Conservation (phyloP, 2,797 vertebrate species). For the Oceanodroma leucorhoa region DNA sequence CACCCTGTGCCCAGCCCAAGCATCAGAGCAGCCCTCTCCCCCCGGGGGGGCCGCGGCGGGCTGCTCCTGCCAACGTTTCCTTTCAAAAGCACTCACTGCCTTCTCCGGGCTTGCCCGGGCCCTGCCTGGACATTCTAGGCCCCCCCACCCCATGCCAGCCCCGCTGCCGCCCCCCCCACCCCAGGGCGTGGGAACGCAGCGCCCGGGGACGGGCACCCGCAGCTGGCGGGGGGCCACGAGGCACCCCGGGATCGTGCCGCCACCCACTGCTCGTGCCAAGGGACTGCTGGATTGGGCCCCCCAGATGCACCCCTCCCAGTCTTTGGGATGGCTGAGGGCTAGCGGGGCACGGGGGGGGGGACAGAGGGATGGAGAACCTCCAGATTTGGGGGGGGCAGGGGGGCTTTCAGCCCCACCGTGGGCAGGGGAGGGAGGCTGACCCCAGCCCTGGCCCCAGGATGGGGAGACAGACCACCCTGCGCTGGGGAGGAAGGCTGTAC, state of each 20-base stretch:
- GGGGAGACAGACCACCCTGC: not conserved
- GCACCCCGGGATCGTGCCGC: not conserved
- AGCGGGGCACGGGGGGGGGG: not conserved
- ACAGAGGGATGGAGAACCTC: not conserved
- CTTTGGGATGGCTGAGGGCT: not conserved
- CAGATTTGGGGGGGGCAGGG: not conserved
- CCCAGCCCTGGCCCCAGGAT: not conserved
- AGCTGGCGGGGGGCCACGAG: not conserved
- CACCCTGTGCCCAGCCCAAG: not conserved
- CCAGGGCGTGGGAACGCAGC: not conserved
- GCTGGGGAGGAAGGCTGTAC: not conserved
- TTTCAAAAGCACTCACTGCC: not conserved
- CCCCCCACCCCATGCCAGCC: not conserved
- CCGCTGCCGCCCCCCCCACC: not conserved
- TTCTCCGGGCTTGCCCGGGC: constrained; percentile 51
- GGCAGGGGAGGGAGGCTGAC: not conserved
- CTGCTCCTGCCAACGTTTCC: not conserved
- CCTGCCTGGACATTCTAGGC: constrained; percentile 4
- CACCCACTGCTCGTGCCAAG: not conserved
- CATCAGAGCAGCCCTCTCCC: constrained; percentile 20
- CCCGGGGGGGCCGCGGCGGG: not conserved
- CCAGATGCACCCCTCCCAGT: not conserved
- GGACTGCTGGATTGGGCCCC: not conserved
- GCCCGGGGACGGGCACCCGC: fast-evolving
- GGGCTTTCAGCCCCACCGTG: not conserved